Percentiles rank a stretch among this genome's conserved stretches.
Evolutionary conservation across 1,140 invertebrate species (phyloP).

Genomic region (Paraescarpia echinospica): DNA sequence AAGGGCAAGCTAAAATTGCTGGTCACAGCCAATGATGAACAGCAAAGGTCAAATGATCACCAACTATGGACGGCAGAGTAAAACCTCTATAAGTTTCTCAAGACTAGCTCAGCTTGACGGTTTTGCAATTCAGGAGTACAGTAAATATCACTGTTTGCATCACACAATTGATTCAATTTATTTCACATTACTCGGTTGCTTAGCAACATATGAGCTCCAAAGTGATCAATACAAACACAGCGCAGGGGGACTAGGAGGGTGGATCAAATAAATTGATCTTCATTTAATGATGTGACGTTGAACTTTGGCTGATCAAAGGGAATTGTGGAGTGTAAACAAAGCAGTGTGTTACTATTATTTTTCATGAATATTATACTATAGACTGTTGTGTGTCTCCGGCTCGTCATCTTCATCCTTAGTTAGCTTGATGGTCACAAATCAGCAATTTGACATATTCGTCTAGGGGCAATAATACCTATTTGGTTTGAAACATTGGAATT

Average conservation of each 20-base stretch:
- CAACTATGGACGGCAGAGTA: neutral
- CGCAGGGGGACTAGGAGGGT: neutral
- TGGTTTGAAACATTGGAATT: too few species aligned
- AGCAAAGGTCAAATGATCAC: neutral
- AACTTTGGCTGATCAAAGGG: neutral
- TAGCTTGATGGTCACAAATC: neutral
- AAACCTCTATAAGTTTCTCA: neutral
- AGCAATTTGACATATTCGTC: too few species aligned
- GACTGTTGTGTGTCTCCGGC: neutral
- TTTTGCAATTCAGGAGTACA: neutral
- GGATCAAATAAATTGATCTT: slow-evolving; percentile 2
- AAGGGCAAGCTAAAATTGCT: neutral
- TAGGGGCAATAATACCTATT: too few species aligned
- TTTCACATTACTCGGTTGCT: neutral
- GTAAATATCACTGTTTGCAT: neutral
- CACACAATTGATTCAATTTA: neutral
- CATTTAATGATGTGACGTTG: neutral
- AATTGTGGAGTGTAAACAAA: neutral
- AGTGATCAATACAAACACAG: neutral
- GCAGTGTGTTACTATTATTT: neutral
- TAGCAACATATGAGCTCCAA: neutral
- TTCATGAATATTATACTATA: neutral
- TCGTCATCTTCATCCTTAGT: neutral
- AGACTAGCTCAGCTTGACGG: neutral
- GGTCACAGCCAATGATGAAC: neutral